phyloP scores from a whole-genome alignment of 2,888 invertebrate genomes.

The Apamea sordens region DNA sequence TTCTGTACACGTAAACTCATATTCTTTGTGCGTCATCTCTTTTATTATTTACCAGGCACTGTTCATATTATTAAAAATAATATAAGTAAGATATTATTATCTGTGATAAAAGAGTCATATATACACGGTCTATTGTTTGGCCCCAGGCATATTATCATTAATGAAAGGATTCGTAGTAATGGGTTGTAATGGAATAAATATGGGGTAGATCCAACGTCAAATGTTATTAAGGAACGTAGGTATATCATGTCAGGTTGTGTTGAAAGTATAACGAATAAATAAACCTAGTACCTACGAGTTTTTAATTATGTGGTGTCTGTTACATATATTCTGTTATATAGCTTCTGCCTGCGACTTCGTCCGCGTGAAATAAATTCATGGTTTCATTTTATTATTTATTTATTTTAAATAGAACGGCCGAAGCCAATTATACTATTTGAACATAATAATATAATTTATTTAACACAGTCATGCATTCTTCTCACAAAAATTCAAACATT shows the following conservation, averaged over 20 bases:
- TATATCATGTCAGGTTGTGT: not conserved
- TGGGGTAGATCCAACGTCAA: not conserved
- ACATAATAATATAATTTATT: too few relatives aligned
- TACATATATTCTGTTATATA: too few relatives aligned
- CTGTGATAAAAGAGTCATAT: slow-evolving; percentile 22
- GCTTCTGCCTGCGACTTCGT: too few relatives aligned
- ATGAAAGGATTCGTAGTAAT: not conserved
- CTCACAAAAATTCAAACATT: too few relatives aligned
- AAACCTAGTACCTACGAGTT: not conserved
- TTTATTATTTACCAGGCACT: slow-evolving; percentile 25
- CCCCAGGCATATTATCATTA: not conserved
- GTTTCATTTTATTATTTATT: too few relatives aligned
- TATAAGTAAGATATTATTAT: slow-evolving; percentile 12
- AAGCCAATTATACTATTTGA: too few relatives aligned
- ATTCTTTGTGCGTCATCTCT: slow-evolving; percentile 37
- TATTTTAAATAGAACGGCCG: too few relatives aligned
- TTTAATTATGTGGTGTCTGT: too few relatives aligned
- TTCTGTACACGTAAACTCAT: slow-evolving; percentile 26
- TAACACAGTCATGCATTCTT: too few relatives aligned
- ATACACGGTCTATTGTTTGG: not conserved
- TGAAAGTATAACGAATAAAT: not conserved
- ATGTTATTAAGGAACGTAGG: not conserved
- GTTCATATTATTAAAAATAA: slow-evolving; percentile 42
- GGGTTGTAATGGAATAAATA: not conserved
- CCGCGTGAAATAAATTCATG: too few relatives aligned